A percentile compares a stretch with the other conserved stretches of the same genome.
These are phyloP conservation scores for Simalia tracyae DNA, from an alignment of 2,797 vertebrate species.

Conservation along the genomic window DNA sequence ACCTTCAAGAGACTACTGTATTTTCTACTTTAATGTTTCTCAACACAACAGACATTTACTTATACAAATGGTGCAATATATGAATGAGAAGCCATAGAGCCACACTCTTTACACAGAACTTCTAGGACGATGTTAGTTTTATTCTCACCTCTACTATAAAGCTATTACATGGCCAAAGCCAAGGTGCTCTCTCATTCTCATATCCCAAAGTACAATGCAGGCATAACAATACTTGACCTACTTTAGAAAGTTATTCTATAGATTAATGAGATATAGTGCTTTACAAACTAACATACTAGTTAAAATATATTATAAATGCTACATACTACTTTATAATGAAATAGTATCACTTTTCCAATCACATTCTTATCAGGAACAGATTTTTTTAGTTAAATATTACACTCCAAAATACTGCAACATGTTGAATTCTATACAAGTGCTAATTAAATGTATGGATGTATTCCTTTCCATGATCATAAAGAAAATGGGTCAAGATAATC, in stretches of 20 bases:
- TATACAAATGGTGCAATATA: background rate
- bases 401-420: background rate
- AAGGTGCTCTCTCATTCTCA: background rate
- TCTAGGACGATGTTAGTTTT: background rate
- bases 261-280: background rate
- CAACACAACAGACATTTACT: background rate
- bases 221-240: background rate
- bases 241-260: background rate
- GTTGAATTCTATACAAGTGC: background rate
- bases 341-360: background rate
- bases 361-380: background rate
- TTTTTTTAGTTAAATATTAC: background rate
- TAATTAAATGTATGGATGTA: background rate
- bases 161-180: background rate
- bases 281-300: background rate
- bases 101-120: background rate
- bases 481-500: slow-evolving; percentile 30
- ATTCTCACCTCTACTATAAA: background rate
- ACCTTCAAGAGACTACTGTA: background rate
- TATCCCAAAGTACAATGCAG: background rate
- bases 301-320: background rate
- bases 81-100: background rate
- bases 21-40: background rate
- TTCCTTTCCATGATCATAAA: slow-evolving; percentile 15
- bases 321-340: background rate